A percentile compares a stretch with the other conserved stretches of the same genome.
Evolutionary conservation across 2,113 vertebrate species (phyloP).

Genomic region (Ibidorhyncha struthersii): DNA sequence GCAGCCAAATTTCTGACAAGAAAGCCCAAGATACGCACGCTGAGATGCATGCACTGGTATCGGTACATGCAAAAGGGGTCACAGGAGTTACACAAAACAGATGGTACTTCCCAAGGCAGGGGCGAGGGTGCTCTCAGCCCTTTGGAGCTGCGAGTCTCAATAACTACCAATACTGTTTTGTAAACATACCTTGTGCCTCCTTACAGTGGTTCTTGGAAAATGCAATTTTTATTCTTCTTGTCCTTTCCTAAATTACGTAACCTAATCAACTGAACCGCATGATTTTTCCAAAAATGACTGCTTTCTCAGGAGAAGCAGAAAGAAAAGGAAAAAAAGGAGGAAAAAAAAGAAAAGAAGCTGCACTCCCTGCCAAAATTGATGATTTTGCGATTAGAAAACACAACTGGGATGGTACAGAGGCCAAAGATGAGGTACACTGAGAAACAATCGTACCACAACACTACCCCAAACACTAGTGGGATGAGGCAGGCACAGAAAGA

Average conservation of each 20-base stretch:
- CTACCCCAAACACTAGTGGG: neutral
- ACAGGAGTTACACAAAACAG: neutral
- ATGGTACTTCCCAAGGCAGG: neutral
- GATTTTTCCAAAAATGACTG: neutral
- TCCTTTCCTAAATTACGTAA: neutral
- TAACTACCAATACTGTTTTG: neutral
- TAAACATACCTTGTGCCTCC: neutral
- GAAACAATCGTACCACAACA: neutral
- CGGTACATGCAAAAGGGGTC: neutral
- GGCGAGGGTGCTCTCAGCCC: neutral
- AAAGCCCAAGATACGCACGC: neutral
- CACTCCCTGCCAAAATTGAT: neutral
- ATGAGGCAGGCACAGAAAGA: neutral
- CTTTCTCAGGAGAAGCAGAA: neutral
- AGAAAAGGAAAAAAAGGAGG: rapidly evolving
- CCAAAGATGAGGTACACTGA: neutral
- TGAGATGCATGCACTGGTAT: neutral
- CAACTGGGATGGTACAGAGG: neutral
- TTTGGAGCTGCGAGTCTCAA: neutral
- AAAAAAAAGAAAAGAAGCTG: neutral
- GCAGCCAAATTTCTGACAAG: neutral
- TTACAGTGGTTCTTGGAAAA: neutral
- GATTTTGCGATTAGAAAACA: neutral
- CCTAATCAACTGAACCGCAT: neutral
- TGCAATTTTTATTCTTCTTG: neutral